Evolutionary conservation across 2,113 vertebrate species (phyloP), one percentile per base, ranked within the genome.

Genomic region (Sinosuthora webbiana): DNA sequence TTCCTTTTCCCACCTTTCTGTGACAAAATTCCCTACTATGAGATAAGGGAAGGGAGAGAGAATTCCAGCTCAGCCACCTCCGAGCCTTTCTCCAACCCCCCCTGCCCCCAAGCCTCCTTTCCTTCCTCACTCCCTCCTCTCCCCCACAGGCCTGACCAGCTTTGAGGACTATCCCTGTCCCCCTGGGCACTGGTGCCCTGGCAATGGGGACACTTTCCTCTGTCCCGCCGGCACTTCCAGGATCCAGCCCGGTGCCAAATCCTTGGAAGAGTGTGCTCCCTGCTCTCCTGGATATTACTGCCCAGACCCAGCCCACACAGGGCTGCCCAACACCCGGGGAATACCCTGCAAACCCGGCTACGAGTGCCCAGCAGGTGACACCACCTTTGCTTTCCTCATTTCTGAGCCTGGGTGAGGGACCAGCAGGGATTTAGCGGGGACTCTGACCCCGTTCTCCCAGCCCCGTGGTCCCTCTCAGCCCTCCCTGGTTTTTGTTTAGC

Each of bases 141-240:
- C 63, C 50, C 47, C 42, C 19, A 35, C 94, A 99, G 99, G 99
- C 50, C 97, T 98, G 30, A 95, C 95, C 49, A 96, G 95, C 74
- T 98, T 98, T 86, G 96, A 98, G 95, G 97, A 96, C 41, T 97
- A 97, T 27, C 98, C 94, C 0, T 99, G 99, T 31, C 99, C 99
- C 11, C 98, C 98, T 42, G 99, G 99, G 3, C 94, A 99, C 85
- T 99, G 99, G 99, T 99, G 99, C 92, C 98, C 98, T 93, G 98
- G 99, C 33, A 94, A 82, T 78, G 98, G 98, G 35, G 97, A 97
- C 1, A 95, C 98, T 42, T 94, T 99, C 41, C 90, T 97, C 47
- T 99, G 99, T 56, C 99, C 99, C 22, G 97, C 98, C 73, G 99
- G 99, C 35, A 99, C 99, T 33, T 98, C 97, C 82, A 98, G 98